These are phyloP conservation scores for Perca schrenkii DNA, from an alignment of 2,113 vertebrate species.

Conservation along the genomic window DNA sequence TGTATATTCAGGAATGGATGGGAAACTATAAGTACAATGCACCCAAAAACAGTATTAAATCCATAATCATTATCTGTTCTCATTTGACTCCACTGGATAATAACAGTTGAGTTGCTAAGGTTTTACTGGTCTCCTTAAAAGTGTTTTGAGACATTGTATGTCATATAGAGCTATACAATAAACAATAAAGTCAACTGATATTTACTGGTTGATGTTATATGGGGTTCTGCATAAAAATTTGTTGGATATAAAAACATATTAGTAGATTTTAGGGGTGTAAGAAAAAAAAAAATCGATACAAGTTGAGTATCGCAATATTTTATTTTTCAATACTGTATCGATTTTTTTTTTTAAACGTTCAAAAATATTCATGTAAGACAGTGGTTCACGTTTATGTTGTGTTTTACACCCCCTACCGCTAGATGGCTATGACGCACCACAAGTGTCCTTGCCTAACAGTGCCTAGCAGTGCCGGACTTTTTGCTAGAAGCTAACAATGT, in stretches of 20 bases:
- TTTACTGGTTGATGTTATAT: not conserved
- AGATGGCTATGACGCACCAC: too few relatives aligned
- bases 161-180: too few relatives aligned
- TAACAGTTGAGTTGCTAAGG: accelerated
- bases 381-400: too few relatives aligned
- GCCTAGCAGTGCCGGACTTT: too few relatives aligned
- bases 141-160: not conserved
- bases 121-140: not conserved
- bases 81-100: not conserved
- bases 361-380: too few relatives aligned
- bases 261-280: not conserved
- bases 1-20: accelerated
- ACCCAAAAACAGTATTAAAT: not conserved
- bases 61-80: not conserved
- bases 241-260: not conserved
- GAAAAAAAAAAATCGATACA: too few relatives aligned
- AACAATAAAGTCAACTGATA: not conserved
- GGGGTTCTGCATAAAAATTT: not conserved
- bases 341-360: too few relatives aligned
- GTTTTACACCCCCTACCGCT: too few relatives aligned
- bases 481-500: too few relatives aligned
- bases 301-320: too few relatives aligned
- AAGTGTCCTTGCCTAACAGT: too few relatives aligned
- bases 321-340: too few relatives aligned
- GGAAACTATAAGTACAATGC: not conserved